phyloP scores from a whole-genome alignment of 2,113 vertebrate genomes.

The Corynorhinus townsendii region DNA sequence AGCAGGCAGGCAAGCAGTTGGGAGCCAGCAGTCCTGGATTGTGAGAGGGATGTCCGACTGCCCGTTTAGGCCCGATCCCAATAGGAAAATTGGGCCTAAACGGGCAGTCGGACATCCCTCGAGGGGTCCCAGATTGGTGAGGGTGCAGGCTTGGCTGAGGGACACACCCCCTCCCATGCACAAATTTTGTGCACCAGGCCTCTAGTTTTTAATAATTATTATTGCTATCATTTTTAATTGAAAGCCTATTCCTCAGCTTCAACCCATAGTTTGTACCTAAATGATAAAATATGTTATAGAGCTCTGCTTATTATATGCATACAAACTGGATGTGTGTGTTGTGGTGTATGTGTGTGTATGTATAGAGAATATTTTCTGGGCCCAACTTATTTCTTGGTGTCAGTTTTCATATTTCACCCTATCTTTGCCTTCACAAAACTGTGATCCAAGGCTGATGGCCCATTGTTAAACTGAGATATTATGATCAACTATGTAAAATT shows the following conservation, averaged over 20 bases:
- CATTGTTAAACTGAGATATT: not conserved
- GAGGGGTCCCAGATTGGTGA: too few relatives aligned
- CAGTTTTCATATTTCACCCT: not conserved
- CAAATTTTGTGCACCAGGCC: too few relatives aligned
- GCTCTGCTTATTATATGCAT: not conserved
- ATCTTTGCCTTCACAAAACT: not conserved
- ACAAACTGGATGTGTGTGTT: not conserved
- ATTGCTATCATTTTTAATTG: not conserved
- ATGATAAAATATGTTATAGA: not conserved
- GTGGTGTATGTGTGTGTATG: not conserved
- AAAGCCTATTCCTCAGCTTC: rapidly evolving
- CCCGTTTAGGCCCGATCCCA: too few relatives aligned
- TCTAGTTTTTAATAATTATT: not conserved
- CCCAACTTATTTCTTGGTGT: not conserved
- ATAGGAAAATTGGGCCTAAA: too few relatives aligned
- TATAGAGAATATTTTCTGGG: not conserved
- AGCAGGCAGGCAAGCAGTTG: too few relatives aligned
- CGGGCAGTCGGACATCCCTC: too few relatives aligned
- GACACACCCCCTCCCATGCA: too few relatives aligned
- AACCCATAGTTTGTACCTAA: not conserved
- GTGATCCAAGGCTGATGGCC: not conserved
- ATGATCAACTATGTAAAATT: not conserved
- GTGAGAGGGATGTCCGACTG: too few relatives aligned
- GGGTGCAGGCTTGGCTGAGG: too few relatives aligned
- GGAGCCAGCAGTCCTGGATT: too few relatives aligned